These are phyloP conservation scores for Vicugna pacos DNA, from an alignment of 2,113 vertebrate species.

Conservation along the genomic window DNA sequence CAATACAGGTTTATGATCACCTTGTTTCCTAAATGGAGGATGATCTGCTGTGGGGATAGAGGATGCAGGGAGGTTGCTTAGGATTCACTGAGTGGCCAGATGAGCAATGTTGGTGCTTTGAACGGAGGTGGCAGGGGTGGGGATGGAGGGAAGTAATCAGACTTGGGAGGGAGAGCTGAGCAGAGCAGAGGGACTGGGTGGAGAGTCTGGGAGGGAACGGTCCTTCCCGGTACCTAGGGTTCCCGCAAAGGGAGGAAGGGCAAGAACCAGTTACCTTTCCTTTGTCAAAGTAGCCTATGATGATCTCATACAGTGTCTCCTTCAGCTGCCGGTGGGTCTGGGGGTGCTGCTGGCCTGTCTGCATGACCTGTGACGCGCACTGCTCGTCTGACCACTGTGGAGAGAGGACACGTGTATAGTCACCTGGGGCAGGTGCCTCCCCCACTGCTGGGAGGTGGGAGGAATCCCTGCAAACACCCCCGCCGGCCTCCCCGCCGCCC, in stretches of 20 bases:
- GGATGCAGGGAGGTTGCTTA: background rate
- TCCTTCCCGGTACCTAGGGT: background rate
- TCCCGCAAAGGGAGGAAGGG: background rate
- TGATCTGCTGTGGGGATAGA: background rate
- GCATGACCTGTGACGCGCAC: constrained; percentile 94
- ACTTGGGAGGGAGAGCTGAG: background rate
- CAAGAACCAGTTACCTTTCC: constrained; percentile 92
- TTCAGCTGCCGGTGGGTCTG: constrained; percentile 97
- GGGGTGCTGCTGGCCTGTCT: constrained; percentile 92
- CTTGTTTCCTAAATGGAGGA: background rate
- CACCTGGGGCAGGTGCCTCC: background rate
- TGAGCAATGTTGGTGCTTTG: no score
- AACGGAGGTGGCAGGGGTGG: background rate
- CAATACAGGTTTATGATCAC: background rate
- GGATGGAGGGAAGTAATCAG: background rate
- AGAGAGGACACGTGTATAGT: background rate
- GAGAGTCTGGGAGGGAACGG: background rate
- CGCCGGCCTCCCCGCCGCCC: background rate
- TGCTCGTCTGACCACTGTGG: constrained; percentile 91
- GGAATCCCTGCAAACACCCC: background rate
- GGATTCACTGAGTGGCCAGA: background rate
- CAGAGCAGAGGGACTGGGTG: rapidly evolving
- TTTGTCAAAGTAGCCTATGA: constrained; percentile 98
- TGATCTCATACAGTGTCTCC: constrained; percentile 95
- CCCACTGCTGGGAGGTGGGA: background rate